Base-by-base conservation (phyloP, 2,113 vertebrate species). In the Emberiza fucata region DNA sequence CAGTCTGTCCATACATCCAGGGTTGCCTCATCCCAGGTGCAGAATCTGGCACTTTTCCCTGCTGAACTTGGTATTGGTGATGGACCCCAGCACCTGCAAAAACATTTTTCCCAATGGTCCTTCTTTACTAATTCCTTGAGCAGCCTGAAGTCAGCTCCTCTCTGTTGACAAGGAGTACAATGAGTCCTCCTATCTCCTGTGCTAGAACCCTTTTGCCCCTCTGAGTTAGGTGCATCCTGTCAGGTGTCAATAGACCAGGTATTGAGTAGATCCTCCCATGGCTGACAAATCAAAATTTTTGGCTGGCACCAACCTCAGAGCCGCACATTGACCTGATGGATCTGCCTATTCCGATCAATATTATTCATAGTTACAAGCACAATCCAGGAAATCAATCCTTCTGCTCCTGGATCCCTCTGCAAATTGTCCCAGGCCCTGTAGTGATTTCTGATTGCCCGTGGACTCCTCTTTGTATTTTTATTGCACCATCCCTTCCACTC, bases 371-470 rank as follows among this genome's bases (percentile, higher is more conserved):
- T 39, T 64, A 64, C 29, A 23, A 47, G 19, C 54, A 64, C 28
- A 64, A 73, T 73, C 14, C 12, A 64, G 11, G 7, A 73, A 72
- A 33, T 54, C 22, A 39, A 23, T 64, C 5, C 12, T 6, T 40
- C 28, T 56, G 14, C 14, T 84, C 40, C 28, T 39, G 14, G 14
- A 28, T 64, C n/a, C 40, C 12, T 73, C n/a, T 54, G 28, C 9
- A 56, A 5, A 64, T 64, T 39, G 2, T 54, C 40, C 14, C 23
- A 54, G 40, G 9, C 22, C 28, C 18, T 47, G 40, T 9, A 54
- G n/a, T 39, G 33, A n/a, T n/a, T 84, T 73, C 29, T n/a, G 14
- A 56, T n/a, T 54, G 7, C 23, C 19, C 1, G 0, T 16, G 15
- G 28, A 73, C n/a, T 47, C 64, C 4, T 47, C 28, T 73, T 56